phyloP scores from a whole-genome alignment of 2,797 vertebrate genomes.

The Mycteria americana region DNA sequence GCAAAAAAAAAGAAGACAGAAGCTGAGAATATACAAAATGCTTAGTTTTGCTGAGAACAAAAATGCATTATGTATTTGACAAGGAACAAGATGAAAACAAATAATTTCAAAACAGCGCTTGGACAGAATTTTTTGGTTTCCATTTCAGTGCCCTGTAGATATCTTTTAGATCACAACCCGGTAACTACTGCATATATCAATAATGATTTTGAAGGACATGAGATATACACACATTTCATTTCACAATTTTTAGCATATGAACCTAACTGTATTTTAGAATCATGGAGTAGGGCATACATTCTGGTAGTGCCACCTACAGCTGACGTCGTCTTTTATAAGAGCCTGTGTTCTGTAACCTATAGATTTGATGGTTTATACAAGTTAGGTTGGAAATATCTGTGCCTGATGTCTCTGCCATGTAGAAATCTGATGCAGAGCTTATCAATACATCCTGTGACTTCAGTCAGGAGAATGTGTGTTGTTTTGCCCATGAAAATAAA shows the following conservation, averaged over 20 bases:
- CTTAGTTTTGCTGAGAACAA: conserved; percentile 68
- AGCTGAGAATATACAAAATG: conserved; percentile 49
- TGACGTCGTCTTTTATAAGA: not conserved
- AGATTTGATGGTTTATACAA: not conserved
- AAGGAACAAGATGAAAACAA: conserved; percentile 68
- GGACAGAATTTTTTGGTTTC: conserved; percentile 62
- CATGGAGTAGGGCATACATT: conserved; percentile 13
- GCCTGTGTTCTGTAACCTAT: not conserved
- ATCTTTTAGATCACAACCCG: conserved; percentile 56
- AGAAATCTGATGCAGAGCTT: not conserved
- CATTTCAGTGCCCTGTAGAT: conserved; percentile 56
- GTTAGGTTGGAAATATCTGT: not conserved
- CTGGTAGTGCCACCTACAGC: not conserved
- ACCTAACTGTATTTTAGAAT: conserved; percentile 35
- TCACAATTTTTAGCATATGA: conserved; percentile 41
- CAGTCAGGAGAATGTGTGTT: not conserved
- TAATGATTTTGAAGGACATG: conserved; percentile 68
- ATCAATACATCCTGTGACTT: not conserved
- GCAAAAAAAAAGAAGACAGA: conserved; percentile 51
- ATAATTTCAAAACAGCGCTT: conserved; percentile 46
- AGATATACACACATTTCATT: conserved; percentile 38
- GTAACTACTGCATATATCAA: conserved; percentile 53
- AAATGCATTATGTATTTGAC: conserved; percentile 70
- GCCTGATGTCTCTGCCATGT: not conserved
- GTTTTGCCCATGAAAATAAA: not conserved